phyloP scores from a whole-genome alignment of 2,113 vertebrate species.

The Sciurus niger region DNA sequence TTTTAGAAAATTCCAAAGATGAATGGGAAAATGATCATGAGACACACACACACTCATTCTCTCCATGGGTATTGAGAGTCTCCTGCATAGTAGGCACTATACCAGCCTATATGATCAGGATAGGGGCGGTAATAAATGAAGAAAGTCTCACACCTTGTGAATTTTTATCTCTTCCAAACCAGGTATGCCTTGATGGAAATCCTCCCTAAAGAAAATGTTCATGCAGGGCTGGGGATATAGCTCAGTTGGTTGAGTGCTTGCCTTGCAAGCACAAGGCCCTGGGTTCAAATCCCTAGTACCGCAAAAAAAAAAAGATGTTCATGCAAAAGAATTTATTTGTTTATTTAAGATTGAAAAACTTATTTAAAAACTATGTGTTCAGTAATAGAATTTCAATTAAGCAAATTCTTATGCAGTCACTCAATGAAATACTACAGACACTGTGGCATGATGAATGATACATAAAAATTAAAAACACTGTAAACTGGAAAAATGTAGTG shows the following conservation, averaged over 20 bases:
- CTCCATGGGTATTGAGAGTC: background rate
- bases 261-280: too few relatives aligned
- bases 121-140: background rate
- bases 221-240: background rate
- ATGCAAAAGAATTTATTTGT: background rate
- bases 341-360: slow-evolving; percentile 15
- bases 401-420: background rate
- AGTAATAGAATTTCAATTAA: slow-evolving; percentile 43
- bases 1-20: slow-evolving; percentile 34
- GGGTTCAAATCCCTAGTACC: too few relatives aligned
- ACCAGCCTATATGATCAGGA: background rate
- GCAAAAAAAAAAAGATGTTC: slow-evolving; percentile 7
- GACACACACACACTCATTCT: background rate
- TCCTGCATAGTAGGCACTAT: background rate
- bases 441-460: slow-evolving; percentile 1
- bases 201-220: slow-evolving; percentile 44
- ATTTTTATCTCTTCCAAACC: background rate
- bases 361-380: background rate
- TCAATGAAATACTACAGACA: background rate
- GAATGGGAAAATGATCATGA: background rate
- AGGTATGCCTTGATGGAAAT: background rate
- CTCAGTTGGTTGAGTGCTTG: too few relatives aligned
- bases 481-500: slow-evolving; percentile 34
- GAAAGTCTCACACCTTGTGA: background rate
- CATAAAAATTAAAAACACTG: slow-evolving; percentile 8